Evolutionary conservation across 2,888 invertebrate genomes (phyloP).

Genomic region (Eupithecia subfuscata): DNA sequence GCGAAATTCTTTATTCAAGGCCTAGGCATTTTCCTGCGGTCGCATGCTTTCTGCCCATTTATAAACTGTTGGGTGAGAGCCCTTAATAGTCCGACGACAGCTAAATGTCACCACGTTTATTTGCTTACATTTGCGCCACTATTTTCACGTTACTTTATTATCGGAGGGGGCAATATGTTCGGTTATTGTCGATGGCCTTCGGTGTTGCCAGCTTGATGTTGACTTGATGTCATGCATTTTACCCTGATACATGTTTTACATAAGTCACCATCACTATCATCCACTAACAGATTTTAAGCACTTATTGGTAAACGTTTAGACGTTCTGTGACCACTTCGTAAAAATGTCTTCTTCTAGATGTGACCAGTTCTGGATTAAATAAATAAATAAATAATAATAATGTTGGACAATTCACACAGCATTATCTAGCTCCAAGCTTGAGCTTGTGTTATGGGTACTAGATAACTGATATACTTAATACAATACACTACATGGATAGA

Average conservation of each 20-base stretch:
- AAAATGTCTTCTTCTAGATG: no score
- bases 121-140: conserved; percentile 65
- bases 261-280: background rate
- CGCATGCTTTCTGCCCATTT: conserved; percentile 77
- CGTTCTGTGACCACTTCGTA: no score
- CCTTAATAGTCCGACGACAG: conserved; percentile 82
- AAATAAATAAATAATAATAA: no score
- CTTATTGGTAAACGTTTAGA: no score
- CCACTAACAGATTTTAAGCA: background rate
- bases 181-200: conserved; percentile 42
- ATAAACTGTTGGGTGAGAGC: conserved; percentile 75
- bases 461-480: no score
- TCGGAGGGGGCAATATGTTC: conserved; percentile 50
- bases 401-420: no score
- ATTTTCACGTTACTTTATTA: conserved; percentile 67
- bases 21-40: conserved; percentile 68
- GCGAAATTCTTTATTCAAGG: conserved; percentile 73
- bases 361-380: no score
- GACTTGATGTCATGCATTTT: background rate
- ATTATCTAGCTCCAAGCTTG: no score
- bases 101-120: conserved; percentile 81
- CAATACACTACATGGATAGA: no score
- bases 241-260: background rate
- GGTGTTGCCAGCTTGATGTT: background rate
- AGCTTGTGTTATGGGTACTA: no score